Evolutionary conservation across 1,140 invertebrate genomes (phyloP).

Genomic region (Bombus consobrinus): DNA sequence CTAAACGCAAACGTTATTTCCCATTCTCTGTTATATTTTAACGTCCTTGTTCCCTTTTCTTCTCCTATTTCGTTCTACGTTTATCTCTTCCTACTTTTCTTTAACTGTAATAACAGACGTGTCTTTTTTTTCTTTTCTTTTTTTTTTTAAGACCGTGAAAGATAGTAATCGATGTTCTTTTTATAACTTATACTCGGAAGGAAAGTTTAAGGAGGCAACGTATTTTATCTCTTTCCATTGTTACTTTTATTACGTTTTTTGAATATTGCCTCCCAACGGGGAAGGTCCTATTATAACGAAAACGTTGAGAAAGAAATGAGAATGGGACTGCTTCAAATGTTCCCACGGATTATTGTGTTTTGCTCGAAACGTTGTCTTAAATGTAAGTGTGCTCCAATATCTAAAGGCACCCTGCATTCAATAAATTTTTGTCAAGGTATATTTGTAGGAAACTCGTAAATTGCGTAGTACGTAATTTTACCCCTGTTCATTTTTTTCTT

Average conservation of each 20-base stretch:
- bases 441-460: background rate
- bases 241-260: background rate
- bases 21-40: background rate
- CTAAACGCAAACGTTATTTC: background rate
- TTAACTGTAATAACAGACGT: no score
- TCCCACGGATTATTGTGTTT: conserved; percentile 5
- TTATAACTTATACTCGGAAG: background rate
- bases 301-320: background rate
- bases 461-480: conserved; percentile 2
- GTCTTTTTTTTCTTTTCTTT: background rate
- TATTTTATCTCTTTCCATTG: background rate
- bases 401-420: background rate
- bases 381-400: conserved; percentile 15
- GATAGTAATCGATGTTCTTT: background rate
- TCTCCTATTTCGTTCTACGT: background rate
- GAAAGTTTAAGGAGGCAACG: background rate
- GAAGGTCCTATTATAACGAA: background rate
- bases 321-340: background rate
- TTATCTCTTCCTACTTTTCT: background rate
- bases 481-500: no score
- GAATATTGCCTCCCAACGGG: background rate
- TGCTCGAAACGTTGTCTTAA: background rate
- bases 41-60: no score
- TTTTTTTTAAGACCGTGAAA: background rate
- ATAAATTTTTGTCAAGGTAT: background rate